These are phyloP conservation scores for Lasiommata megera DNA, from an alignment of 2,888 invertebrate species.

Conservation along the genomic window DNA sequence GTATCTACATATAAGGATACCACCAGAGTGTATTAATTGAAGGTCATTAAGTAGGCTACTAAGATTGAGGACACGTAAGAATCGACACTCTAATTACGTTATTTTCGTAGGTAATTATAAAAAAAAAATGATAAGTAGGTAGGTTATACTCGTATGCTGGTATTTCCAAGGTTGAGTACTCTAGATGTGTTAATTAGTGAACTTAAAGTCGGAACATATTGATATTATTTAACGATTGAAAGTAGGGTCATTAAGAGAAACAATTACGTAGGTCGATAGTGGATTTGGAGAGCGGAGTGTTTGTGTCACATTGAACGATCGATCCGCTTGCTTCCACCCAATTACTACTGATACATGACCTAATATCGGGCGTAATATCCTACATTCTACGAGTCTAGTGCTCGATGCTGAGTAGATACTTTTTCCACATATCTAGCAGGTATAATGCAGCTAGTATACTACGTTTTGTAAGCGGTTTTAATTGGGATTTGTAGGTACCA, in stretches of 20 bases:
- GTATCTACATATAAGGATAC: no score
- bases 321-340: slow-evolving; percentile 14
- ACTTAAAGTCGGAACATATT: slow-evolving; percentile 49
- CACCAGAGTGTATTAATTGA: no score
- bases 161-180: not conserved
- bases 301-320: slow-evolving; percentile 69
- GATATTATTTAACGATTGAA: slow-evolving; percentile 59
- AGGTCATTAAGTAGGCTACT: no score
- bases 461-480: not conserved
- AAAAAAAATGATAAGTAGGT: no score
- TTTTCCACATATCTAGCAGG: no score
- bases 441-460: not conserved
- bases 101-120: no score
- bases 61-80: no score
- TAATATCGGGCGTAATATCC: slow-evolving; percentile 9
- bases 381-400: not conserved
- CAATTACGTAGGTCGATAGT: slow-evolving; percentile 75
- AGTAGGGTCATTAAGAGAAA: slow-evolving; percentile 68
- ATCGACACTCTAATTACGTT: no score
- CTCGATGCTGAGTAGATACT: slow-evolving; percentile 2
- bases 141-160: no score
- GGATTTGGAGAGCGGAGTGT: slow-evolving; percentile 70
- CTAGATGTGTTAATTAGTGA: slow-evolving; percentile 43
- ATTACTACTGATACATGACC: slow-evolving; percentile 18
- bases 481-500: not conserved